These are phyloP conservation scores for Chloebia gouldiae DNA, from an alignment of 2,113 vertebrate species.

Conservation along the genomic window DNA sequence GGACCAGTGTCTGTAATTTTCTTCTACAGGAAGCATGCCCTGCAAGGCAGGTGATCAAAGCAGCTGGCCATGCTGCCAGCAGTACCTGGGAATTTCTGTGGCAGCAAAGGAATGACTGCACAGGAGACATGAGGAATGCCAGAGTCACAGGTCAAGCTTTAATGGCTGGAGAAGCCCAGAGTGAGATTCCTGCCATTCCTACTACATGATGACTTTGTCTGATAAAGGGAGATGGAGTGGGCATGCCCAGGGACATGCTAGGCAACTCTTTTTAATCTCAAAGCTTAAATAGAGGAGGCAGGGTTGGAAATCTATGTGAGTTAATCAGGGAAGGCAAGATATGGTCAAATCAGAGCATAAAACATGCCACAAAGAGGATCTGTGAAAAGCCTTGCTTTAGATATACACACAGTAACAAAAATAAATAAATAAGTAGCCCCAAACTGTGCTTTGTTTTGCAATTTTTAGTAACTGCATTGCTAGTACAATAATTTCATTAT, in stretches of 20 bases:
- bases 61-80: background rate
- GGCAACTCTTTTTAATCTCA: background rate
- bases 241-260: background rate
- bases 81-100: background rate
- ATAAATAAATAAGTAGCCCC: background rate
- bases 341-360: background rate
- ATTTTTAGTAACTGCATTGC: background rate
- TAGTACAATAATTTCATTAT: background rate
- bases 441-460: background rate
- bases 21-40: background rate
- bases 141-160: slow-evolving; percentile 44
- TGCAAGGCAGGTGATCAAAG: slow-evolving; percentile 22
- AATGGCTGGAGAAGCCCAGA: background rate
- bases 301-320: background rate
- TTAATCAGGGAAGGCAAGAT: background rate
- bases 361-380: background rate
- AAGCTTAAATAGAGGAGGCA: background rate
- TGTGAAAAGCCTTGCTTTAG: background rate
- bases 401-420: background rate
- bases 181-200: slow-evolving; percentile 28
- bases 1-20: rapidly evolving
- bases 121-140: background rate
- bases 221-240: background rate
- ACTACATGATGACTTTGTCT: background rate
- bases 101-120: background rate